Conservation (phyloP, 1,140 invertebrate species). For the Callitettix versicolor region DNA sequence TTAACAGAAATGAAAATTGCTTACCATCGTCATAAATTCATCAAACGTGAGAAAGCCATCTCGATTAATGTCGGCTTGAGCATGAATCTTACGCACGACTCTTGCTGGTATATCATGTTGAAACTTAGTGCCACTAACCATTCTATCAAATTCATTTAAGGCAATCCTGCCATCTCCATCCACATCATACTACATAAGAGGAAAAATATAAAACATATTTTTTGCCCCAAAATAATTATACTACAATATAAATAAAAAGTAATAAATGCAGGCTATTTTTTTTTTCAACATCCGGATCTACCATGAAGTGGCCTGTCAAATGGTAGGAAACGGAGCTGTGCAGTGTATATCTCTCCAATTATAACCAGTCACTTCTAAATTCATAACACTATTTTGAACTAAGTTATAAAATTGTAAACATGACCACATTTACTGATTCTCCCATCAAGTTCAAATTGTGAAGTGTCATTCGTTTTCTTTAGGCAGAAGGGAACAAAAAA, state of each 20-base stretch:
- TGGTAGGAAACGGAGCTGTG: neutral
- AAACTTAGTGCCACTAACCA: conserved; percentile 49
- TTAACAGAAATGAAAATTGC: too few relatives aligned
- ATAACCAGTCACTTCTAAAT: neutral
- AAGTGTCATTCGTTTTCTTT: too few relatives aligned
- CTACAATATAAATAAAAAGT: neutral
- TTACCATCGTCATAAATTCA: conserved; percentile 71
- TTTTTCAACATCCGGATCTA: too few relatives aligned
- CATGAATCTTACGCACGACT: conserved; percentile 58
- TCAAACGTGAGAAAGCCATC: conserved; percentile 61
- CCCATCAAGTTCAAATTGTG: too few relatives aligned
- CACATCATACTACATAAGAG: conserved; percentile 65
- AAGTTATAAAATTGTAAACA: neutral
- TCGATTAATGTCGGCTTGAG: conserved; percentile 55
- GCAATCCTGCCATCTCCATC: conserved; percentile 64
- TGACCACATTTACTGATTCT: neutral
- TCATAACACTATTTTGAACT: too few relatives aligned
- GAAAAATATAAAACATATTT: too few relatives aligned
- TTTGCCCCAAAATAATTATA: too few relatives aligned
- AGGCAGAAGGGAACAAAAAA: too few relatives aligned
- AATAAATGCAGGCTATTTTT: neutral
- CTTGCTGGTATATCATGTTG: conserved; percentile 59
- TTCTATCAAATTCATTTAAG: conserved; percentile 49
- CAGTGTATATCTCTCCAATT: neutral
- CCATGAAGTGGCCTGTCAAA: too few relatives aligned